Evolutionary conservation across 2,888 invertebrate genomes (phyloP), one percentile per base, ranked within the genome.

Genomic region (Fragum fragum): DNA sequence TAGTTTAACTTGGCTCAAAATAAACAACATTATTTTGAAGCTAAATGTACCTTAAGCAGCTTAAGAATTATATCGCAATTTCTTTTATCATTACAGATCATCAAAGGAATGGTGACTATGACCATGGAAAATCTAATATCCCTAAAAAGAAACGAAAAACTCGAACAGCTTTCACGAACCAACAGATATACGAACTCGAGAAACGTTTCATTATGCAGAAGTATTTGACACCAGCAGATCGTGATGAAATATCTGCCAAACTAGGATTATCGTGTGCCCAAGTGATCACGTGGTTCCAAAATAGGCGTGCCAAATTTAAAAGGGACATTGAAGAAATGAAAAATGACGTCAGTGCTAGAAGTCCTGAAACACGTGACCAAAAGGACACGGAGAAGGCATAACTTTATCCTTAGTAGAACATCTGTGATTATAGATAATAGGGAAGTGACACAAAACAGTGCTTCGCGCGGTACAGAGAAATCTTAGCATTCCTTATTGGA

Each of bases 121-220:
- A 73, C 11, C 42, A 76, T 26, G 72, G 75, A 36, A 82, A 82
- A 55, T 70, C 77, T 6, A 86, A 86, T n/a, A 83, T 87, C 14
- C 77, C 98, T 95, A 99, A 99, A 96, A 99, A 99, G 94, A 96
- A 98, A 94, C 98, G 99, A 96, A 95, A 95, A 86, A 98, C 98
- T 21, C 96, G 99, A 92, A 99, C 99, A 32, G 99, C 99, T 52
- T 99, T 99, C 96, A 99, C 99, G 78, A 99, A 99, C 95, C 98
- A 98, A 95, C 99, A 99, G 95, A 99, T 99, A 91, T 99, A 98
- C 95, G 99, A 99, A 95, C 95, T 99, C 94, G 99, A 99, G 95
- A 98, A 98, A 94, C 96, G 99, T 91, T 99, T 99, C 95, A 96
- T 98, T 29, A 98, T 98, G 95, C 99, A 99, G 95, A 99, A 99